Evolutionary conservation across 2,113 vertebrate species (phyloP).

Genomic region (Plecturocebus donacophilus): DNA sequence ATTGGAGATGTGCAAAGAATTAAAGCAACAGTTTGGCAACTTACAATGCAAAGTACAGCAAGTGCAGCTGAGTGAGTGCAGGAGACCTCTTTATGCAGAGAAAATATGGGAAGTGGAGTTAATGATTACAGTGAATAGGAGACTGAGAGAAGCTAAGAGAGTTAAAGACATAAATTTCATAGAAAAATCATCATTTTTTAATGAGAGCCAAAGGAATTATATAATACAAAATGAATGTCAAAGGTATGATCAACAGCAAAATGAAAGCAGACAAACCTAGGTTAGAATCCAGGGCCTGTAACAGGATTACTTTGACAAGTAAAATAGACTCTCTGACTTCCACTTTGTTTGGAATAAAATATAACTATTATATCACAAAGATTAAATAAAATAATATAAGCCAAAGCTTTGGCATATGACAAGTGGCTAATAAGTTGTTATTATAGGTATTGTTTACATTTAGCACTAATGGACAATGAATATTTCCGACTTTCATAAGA

Average conservation of each 20-base stretch:
- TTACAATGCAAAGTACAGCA: background rate
- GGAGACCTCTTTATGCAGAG: background rate
- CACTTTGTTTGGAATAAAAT: background rate
- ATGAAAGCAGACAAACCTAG: background rate
- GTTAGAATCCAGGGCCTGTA: background rate
- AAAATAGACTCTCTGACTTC: background rate
- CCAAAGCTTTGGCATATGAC: background rate
- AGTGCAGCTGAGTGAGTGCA: background rate
- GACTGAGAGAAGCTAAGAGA: background rate
- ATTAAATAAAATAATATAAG: background rate
- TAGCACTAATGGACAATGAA: background rate
- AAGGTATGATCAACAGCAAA: background rate
- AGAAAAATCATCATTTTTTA: background rate
- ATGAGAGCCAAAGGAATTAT: background rate
- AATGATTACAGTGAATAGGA: background rate
- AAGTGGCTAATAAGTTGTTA: background rate
- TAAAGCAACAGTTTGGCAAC: background rate
- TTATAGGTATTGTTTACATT: background rate
- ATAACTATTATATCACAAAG: background rate
- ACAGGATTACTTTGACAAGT: background rate
- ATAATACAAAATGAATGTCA: background rate
- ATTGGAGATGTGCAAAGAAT: background rate
- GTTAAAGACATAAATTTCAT: background rate
- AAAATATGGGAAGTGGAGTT: background rate
- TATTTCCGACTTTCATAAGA: background rate